phyloP scores from a whole-genome alignment of 92 coral and sea anemone species.

The Isaurus tuberculatus region DNA sequence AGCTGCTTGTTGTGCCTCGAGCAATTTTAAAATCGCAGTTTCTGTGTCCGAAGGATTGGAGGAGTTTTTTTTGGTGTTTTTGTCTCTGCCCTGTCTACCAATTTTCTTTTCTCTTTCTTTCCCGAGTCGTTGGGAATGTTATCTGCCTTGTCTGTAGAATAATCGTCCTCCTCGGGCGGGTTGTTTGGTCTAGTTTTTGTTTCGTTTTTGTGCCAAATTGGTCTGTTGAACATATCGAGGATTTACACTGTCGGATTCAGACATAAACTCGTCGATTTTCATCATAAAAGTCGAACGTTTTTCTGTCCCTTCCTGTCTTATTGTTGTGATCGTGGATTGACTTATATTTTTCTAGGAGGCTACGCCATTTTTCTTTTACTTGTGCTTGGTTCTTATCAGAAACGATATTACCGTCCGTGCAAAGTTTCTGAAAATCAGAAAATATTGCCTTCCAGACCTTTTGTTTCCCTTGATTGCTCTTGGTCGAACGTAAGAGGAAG shows the following conservation, averaged over 20 bases:
- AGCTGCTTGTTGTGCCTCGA: slow-evolving; percentile 43
- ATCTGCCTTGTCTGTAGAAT: neutral
- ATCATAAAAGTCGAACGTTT: slow-evolving; percentile 54
- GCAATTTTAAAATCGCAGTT: neutral
- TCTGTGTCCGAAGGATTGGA: neutral
- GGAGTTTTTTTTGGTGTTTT: neutral
- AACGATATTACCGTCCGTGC: neutral
- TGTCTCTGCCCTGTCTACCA: neutral
- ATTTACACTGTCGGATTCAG: slow-evolving; percentile 52
- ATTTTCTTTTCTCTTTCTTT: neutral
- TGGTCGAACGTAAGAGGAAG: slow-evolving; percentile 43
- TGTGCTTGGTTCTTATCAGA: slow-evolving; percentile 45
- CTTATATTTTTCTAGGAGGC: slow-evolving; percentile 59
- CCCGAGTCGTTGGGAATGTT: neutral
- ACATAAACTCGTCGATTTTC: slow-evolving; percentile 54
- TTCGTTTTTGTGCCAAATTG: neutral
- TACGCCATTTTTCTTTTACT: slow-evolving; percentile 56
- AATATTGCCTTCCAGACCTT: slow-evolving; percentile 43
- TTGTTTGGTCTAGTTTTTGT: neutral
- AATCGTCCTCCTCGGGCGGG: neutral
- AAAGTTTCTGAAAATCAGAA: neutral
- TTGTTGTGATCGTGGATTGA: slow-evolving; percentile 57
- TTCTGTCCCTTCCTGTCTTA: slow-evolving; percentile 52
- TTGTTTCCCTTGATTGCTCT: slow-evolving; percentile 56
- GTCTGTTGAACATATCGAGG: slow-evolving; percentile 22